Conservation (phyloP, 2,888 invertebrate species). For the Coremacera marginata region DNA sequence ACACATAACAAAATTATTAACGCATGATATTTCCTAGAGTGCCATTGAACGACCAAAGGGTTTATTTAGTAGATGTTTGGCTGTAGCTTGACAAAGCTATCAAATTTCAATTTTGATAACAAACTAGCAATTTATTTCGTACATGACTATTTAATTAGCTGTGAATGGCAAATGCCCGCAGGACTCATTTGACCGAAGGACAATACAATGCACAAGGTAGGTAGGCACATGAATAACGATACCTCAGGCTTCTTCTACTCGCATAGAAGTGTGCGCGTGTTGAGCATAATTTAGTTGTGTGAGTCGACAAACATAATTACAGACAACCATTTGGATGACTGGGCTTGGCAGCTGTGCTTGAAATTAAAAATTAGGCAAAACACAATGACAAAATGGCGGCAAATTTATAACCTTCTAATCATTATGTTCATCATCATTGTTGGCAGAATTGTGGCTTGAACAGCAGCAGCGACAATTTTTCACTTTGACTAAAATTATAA, state of each 20-base stretch:
- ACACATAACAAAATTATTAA: too few species aligned
- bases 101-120: not conserved
- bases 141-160: not conserved
- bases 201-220: not conserved
- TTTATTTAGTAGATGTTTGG: too few species aligned
- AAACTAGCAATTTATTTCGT: not conserved
- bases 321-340: too few species aligned
- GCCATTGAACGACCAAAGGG: too few species aligned
- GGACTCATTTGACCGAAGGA: not conserved
- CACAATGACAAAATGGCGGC: not conserved
- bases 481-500: conserved; percentile 3
- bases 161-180: not conserved
- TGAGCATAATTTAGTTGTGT: not conserved
- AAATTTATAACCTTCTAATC: not conserved
- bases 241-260: not conserved
- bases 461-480: not conserved
- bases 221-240: not conserved
- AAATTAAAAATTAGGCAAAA: too few species aligned
- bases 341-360: too few species aligned
- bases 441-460: not conserved
- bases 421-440: not conserved
- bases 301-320: not conserved
- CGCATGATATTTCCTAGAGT: too few species aligned
- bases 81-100: too few species aligned
- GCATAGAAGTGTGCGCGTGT: not conserved